Evolutionary conservation across 2,888 invertebrate genomes (phyloP), one percentile per base, ranked within the genome.

Genomic region (Campoletis raptor): DNA sequence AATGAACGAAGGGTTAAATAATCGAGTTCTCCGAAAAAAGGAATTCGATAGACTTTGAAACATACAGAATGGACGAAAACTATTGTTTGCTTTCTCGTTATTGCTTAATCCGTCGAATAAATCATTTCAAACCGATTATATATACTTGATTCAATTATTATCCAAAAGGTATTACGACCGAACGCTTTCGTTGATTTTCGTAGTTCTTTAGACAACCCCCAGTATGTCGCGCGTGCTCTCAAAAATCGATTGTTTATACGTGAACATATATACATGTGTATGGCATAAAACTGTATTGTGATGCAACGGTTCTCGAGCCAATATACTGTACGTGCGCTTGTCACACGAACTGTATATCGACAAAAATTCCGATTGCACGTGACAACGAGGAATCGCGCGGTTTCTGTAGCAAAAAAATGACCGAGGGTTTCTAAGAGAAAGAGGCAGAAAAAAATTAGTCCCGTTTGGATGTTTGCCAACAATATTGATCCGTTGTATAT

Each of bases 171-270:
- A 76, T 45, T 66, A 40, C n/a, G 48, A 10, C 21, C 40, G 24
- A 9, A 37, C 42, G 36, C 52, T 54, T 37, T 40, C 66, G 72
- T 48, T 61, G 64, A 78, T 78, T 72, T 64, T 52, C 48, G 72
- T 79, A 64, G 18, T 79, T 69, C 74, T 57, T 74, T 54, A 42
- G 21, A 48, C 24, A 48, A 52, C 24, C 66, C 66, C 36, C 10
- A 24, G 24, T 7, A 30, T 1, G 45, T 79, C 73, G 72, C 64
- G 85, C 67, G 79, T 79, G 67, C 69, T 66, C 54, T 42, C 52
- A 52, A 82, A 82, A 85, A 85, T 82, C 81, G 85, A 85, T 85
- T 52, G 21, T 73, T 37, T 48, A 69, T 73, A 70, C 30, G 24
- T 45, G 40, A 21, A 54, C n/a, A n/a, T 40, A 24, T 15, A 42